phyloP scores from a whole-genome alignment of 2,113 vertebrate species.

The Calyptomena viridis region DNA sequence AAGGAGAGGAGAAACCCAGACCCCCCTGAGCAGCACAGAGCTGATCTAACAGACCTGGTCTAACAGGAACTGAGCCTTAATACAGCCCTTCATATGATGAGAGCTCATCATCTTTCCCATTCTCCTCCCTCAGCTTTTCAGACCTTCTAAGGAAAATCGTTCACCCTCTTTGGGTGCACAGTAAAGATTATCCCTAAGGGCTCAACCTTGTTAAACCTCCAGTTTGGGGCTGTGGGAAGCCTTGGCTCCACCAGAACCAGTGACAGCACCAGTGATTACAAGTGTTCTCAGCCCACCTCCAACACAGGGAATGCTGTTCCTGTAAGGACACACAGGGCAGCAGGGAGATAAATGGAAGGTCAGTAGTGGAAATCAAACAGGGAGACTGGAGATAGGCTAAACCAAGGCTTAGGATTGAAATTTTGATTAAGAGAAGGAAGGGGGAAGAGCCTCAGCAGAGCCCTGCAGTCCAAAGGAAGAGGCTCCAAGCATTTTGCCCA shows the following conservation, averaged over 20 bases:
- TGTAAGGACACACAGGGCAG: fast-evolving
- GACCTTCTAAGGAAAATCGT: background rate
- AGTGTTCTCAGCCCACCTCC: background rate
- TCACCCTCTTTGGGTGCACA: background rate
- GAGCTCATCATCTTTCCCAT: background rate
- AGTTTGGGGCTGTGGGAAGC: background rate
- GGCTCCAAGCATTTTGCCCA: background rate
- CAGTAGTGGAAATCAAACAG: background rate
- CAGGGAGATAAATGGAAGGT: background rate
- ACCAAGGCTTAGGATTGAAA: background rate
- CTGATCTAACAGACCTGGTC: background rate
- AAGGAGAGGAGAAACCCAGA: background rate
- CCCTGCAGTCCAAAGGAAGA: background rate
- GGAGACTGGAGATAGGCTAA: background rate
- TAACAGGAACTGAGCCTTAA: background rate
- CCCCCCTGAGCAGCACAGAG: background rate
- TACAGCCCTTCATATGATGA: fast-evolving
- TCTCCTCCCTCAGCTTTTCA: background rate
- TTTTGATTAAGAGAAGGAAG: background rate
- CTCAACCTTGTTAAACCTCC: background rate
- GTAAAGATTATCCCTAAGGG: background rate
- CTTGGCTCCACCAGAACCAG: background rate
- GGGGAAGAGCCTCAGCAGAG: background rate
- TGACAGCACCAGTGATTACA: background rate
- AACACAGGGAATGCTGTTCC: background rate